Conservation (phyloP, 2,888 invertebrate species). For the Diploptera punctata region DNA sequence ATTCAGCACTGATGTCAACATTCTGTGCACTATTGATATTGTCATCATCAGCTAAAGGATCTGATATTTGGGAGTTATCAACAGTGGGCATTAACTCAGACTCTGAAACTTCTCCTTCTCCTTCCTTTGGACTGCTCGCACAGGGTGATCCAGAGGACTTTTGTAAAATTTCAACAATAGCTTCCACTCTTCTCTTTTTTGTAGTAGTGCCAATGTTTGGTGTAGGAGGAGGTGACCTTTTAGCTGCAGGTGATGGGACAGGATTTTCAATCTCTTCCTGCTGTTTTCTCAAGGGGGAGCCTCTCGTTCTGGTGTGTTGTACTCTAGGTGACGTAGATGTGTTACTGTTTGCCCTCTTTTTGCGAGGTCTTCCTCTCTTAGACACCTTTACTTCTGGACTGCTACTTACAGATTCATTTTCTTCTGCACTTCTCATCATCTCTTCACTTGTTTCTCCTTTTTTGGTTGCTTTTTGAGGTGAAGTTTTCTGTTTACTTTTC, state of each 20-base stretch:
- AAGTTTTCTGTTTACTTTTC: constrained; percentile 5
- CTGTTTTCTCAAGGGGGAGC: background rate
- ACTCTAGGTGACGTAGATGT: background rate
- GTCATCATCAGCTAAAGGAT: background rate
- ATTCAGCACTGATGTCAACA: background rate
- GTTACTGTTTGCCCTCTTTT: constrained; percentile 18
- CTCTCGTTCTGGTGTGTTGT: background rate
- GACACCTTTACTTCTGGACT: background rate
- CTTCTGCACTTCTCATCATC: background rate
- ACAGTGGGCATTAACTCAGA: background rate
- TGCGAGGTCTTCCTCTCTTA: constrained; percentile 3
- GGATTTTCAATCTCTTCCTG: background rate
- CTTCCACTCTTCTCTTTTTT: constrained; percentile 39
- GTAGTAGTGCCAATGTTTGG: constrained; percentile 9
- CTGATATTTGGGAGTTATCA: background rate
- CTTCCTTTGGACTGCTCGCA: constrained; percentile 19
- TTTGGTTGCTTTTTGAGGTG: constrained; percentile 15
- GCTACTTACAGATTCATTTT: background rate
- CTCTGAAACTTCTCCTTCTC: constrained; percentile 13
- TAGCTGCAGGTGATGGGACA: background rate
- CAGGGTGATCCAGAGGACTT: constrained; percentile 26
- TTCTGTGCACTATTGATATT: background rate
- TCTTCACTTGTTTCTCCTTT: background rate
- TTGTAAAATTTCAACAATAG: constrained; percentile 40
- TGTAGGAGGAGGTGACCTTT: background rate